Evolutionary conservation across 2,888 invertebrate genomes (phyloP).

Genomic region (Andrena trimmerana): DNA sequence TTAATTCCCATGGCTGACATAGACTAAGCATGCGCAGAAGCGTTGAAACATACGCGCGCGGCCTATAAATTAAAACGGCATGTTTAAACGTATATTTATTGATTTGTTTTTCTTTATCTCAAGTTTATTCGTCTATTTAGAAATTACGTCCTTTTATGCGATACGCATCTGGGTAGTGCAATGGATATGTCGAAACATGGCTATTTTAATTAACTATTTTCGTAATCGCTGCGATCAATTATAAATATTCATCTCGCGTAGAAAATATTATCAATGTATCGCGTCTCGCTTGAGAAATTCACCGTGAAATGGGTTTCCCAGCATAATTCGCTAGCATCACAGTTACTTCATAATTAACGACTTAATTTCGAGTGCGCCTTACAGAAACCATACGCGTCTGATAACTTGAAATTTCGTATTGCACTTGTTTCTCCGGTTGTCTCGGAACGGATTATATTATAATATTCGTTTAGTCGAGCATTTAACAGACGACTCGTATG

Average conservation of each 20-base stretch:
- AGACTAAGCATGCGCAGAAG: constrained; percentile 7
- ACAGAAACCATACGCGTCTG: constrained; percentile 18
- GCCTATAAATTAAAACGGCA: neutral
- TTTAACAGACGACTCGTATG: constrained; percentile 14
- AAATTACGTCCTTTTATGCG: neutral
- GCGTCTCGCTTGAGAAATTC: constrained; percentile 50
- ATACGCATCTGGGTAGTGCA: constrained; percentile 33
- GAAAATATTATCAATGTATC: constrained; percentile 25
- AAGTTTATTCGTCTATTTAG: neutral
- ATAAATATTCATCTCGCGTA: constrained; percentile 7
- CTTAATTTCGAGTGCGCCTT: constrained; percentile 30
- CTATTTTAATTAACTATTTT: constrained; percentile 44
- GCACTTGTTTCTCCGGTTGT: neutral
- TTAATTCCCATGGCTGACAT: constrained; percentile 9
- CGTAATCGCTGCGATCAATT: constrained; percentile 14
- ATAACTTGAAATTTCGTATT: constrained; percentile 4
- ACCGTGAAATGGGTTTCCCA: constrained; percentile 51
- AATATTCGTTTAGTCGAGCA: constrained; percentile 18
- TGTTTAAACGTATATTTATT: constrained; percentile 27
- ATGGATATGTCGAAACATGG: constrained; percentile 27
- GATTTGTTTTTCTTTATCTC: neutral
- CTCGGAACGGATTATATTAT: constrained; percentile 20
- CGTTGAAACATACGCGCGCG: neutral
- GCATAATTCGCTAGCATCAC: constrained; percentile 14
- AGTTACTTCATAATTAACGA: constrained; percentile 51